These are phyloP conservation scores for Liparis tanakae DNA, from an alignment of 2,797 vertebrate genomes.

Conservation along the genomic window DNA sequence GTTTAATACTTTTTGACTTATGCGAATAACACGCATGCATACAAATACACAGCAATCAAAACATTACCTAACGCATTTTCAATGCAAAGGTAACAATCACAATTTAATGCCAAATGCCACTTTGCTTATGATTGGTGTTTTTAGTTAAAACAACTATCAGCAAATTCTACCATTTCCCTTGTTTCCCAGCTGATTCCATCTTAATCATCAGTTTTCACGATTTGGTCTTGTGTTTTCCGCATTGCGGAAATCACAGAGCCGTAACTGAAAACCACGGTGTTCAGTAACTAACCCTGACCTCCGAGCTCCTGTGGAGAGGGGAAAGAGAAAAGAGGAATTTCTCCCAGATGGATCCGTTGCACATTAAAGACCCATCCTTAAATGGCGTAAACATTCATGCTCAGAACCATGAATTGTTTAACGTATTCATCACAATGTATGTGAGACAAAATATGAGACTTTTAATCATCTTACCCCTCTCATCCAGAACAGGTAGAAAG, in stretches of 20 bases:
- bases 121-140: no score
- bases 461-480: background rate
- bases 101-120: no score
- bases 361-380: conserved; percentile 7
- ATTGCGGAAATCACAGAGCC: background rate
- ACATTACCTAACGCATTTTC: no score
- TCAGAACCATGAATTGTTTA: conserved; percentile 1
- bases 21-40: no score
- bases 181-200: background rate
- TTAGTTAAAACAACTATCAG: background rate
- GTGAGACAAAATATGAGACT: conserved; percentile 2
- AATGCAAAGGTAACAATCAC: no score
- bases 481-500: background rate
- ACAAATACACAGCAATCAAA: no score
- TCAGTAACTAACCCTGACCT: conserved; percentile 27
- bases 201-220: background rate
- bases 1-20: no score
- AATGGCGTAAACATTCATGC: background rate
- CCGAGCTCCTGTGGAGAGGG: conserved; percentile 22
- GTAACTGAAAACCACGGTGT: background rate
- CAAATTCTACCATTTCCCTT: background rate
- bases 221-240: background rate
- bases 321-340: conserved; percentile 9
- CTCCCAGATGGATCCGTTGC: conserved; percentile 21
- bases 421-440: conserved; percentile 5